Evolutionary conservation across 2,113 vertebrate species (phyloP).

Genomic region (Mustela lutreola): DNA sequence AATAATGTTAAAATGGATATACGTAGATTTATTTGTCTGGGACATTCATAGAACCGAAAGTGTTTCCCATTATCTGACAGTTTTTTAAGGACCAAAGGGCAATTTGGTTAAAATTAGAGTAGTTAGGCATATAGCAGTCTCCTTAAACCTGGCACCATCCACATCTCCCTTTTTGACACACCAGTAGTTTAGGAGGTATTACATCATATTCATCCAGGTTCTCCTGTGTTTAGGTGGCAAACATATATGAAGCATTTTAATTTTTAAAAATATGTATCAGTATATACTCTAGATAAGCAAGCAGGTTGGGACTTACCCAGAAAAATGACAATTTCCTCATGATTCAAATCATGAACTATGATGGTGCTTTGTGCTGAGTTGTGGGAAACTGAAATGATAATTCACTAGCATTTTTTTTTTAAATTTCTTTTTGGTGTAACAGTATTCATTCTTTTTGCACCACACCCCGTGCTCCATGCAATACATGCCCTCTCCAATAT

Average conservation of each 20-base stretch:
- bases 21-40: neutral
- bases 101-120: neutral
- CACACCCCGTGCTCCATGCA: no score
- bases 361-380: neutral
- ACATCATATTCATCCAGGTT: neutral
- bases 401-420: neutral
- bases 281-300: conserved; percentile 14
- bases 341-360: neutral
- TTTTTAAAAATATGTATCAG: neutral
- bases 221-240: neutral
- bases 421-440: no score
- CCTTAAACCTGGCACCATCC: neutral
- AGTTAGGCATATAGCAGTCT: neutral
- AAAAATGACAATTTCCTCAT: conserved; percentile 26
- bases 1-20: conserved; percentile 52
- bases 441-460: no score
- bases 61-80: neutral
- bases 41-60: neutral
- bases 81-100: neutral
- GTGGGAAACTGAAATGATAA: neutral
- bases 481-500: no score
- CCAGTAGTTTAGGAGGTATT: neutral
- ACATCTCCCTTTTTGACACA: conserved; percentile 1
- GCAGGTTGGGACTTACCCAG: conserved; percentile 26
- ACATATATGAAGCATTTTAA: conserved; percentile 32